Evolutionary conservation across 2,888 invertebrate genomes (phyloP), one percentile per base, ranked within the genome.

Genomic region (Biston stratarius): DNA sequence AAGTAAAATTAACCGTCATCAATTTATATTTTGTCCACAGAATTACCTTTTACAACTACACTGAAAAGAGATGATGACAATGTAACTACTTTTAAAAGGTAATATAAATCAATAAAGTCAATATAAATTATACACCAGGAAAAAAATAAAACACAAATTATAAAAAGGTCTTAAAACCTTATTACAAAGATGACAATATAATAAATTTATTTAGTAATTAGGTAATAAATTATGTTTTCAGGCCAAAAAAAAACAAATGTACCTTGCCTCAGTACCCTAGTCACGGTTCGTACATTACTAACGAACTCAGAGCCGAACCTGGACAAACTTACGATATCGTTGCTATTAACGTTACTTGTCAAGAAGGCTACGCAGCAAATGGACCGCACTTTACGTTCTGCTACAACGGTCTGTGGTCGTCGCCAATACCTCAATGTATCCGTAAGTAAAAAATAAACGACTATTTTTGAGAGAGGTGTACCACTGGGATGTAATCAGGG

Each of bases 391-490:
- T n/a, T 6, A 15, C 45, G 6, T 7, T 36, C 24, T 56, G 48
- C 14, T 11, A 33, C 1, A 44, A 38, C 1, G 52, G 40, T 3
- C 0, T 15, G 14, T 57, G 69, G 66, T 44, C 40, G 11, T 44
- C 52, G 12, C 11, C 5, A 1, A 34, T 49, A 8, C 56, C 49
- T 8, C 44, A 51, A 33, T 53, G 61, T 61, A 11, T 36, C 40
- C 5, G 80, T 78, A 78, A 59, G 81, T 81, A 69, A 45, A 8
- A 36, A 11, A 34, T n/a, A 14, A 7, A 6, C 6, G 0, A 2
- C n/a, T 14, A 15, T 15, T 15, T 47, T 15, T 14, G 11, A 11
- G 42, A 12, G 11, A 42, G 42, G 12, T 11, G 11, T 42, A 11
- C 42, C 9, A 38, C 38, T 38, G 38, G 38, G 38, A 2, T 5